Evolutionary conservation across 2,113 vertebrate species (phyloP), one percentile per base, ranked within the genome.

Genomic region (Epinephelus cyanopodus): DNA sequence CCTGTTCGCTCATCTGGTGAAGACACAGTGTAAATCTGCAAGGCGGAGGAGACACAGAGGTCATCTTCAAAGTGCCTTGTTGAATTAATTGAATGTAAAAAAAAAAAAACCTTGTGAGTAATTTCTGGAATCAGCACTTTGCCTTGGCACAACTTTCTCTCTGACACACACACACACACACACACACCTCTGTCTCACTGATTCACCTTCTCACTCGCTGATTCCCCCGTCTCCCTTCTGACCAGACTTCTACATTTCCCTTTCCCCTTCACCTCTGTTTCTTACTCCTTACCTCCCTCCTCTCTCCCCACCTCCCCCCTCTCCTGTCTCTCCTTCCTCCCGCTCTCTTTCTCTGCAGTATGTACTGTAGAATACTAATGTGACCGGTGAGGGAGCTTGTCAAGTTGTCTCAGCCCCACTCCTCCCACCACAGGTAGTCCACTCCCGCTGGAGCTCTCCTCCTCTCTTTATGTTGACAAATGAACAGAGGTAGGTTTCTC

Each of bases 391-490:
- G 87, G 91, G 91, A 87, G 88, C 89, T 94, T 96, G 93, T 95
- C 95, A 96, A 92, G 81, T 83, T 90, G 85, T 91, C 92, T 93
- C 91, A 83, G 89, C 81, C 65, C 75, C 85, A 88, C 53, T 91
- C 95, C 95, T 95, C 95, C 94, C 95, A 90, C 85, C 86, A 83
- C 50, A 93, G 89, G 94, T 93, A 94, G 90, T 80, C 94, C 94
- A 94, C 94, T 95, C 95, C 95, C 95, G 21, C 52, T 88, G 94
- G 95, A 95, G 79, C 89, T 89, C 90, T 84, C 90, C 90, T 91
- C 57, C 83, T 87, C 83, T 82, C 87, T 94, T 95, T 91, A 91
- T 93, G 94, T 90, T 97, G 96, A 96, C 96, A 97, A 97, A 97
- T 95, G 95, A 96, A 95, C 91, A 90, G 77, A 73, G 79, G 85